Base-by-base conservation (phyloP, 2,888 invertebrate genomes). In the Pycnomerus fuliginosus region DNA sequence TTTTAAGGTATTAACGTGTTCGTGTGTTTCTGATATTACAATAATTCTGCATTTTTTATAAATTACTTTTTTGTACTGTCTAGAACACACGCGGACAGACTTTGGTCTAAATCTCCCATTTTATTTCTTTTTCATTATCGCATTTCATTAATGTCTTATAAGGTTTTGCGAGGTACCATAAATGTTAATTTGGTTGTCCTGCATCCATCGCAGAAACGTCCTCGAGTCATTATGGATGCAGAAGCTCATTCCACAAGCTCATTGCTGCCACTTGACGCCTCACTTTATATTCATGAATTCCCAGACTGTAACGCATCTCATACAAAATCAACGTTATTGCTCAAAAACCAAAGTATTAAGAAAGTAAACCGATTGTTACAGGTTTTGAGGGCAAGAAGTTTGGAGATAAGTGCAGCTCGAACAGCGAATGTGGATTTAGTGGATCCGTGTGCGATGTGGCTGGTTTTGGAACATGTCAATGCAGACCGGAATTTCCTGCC, bases 361-460 rank as follows among this genome's bases (percentile, higher is more conserved):
- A 20, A 24, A 44, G 14, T 5, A 10, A 20, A 27, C 30, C 31
- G 17, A 31, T 31, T 47, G 38, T 33, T 34, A 16, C 42, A 16
- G 12, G 17, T 3, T 14, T 27, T 24, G 3, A 12, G 20, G 10
- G 20, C 24, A 29, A 17, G 23, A 12, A 37, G 29, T 33, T 43
- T 65, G 87, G 90, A 12, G 90, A 90, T 73, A 76, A 76, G 54
- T 90, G 90, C 70, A 79, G 80, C 20, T 76, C 77, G 38, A 81
- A 82, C 37, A 69, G 74, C 44, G 88, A 90, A 62, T 90, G 90
- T 67, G 82, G 84, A 37, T 90, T 88, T 71, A 77, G 77, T 33
- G 84, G 86, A 53, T 82, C 88, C 20, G 76, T 84, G 48, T 90
- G 90, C 67, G 84, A 76, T 10, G 82, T 80, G 64, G 80, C 76